Evolutionary conservation across 2,888 invertebrate genomes (phyloP), one percentile per base, ranked within the genome.

Genomic region (Nymphalis polychloros): DNA sequence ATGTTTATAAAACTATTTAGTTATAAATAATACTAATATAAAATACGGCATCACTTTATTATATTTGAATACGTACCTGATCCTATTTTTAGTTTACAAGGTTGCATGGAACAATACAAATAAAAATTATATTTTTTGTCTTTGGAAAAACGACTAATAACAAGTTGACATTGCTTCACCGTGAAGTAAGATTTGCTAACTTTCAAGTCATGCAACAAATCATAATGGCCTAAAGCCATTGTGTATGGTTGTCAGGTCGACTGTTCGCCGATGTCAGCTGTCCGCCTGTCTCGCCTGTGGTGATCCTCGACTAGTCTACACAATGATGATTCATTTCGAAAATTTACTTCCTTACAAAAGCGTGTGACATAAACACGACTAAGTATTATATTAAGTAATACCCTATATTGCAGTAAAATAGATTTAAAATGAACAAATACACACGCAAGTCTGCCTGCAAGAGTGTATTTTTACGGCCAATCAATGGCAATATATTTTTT

Each of bases 91-190:
- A 64, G 17, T 35, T 31, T 71, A 64, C 69, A 72, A 77, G 78
- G 71, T 72, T 71, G 85, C 89, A 84, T 90, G 90, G 79, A 91
- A 90, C 83, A 89, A 87, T 84, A 79, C 67, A 67, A 75, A 69
- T 70, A 64, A 20, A 67, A 49, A 62, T 48, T 50, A 55, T 2
- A 27, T 59, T 50, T 69, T 69, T 57, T 57, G 19, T n/a, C 10
- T 47, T 48, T 55, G 8, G 49, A 67, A 52, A 67, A 64, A 20
- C 49, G 47, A 63, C 57, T 6, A 6, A 6, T 70, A 61, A 53
- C 52, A 71, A 67, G 74, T 64, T 67, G 70, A 57, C 62, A 61
- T 73, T 68, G 65, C 50, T 69, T 50, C 53, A 66, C 27, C 27
- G 66, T 70, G 67, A 68, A 69, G 77, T 72, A 68, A 69, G 73